Evolutionary conservation across 2,797 vertebrate genomes (phyloP), one percentile per base, ranked within the genome.

Genomic region (Vultur gryphus): DNA sequence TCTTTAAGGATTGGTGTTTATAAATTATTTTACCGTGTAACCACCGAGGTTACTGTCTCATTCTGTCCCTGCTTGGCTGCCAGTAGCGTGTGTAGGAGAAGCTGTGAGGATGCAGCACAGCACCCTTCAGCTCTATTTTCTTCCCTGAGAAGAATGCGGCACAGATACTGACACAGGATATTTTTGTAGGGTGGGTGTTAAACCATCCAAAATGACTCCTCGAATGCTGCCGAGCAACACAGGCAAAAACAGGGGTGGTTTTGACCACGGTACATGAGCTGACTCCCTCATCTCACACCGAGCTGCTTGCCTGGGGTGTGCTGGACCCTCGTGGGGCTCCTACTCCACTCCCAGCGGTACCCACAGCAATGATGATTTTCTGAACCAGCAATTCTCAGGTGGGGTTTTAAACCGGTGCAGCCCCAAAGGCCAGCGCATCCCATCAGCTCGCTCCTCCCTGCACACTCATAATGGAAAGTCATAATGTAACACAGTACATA

Each of bases 111-210:
- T n/a, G 66, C 66, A 71, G 72, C 71, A 80, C 31, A 54, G 41
- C 28, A 81, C 58, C 70, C 90, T 81, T 44, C 92, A 86, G 46
- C 54, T 73, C 83, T 35, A 94, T 54, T 90, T 94, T 89, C 73
- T 86, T 81, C 70, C 65, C 59, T 0, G 6, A 57, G 64, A 61
- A 76, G 73, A 57, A 33, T 3, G 3, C 11, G 24, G 82, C 20
- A 84, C 57, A 48, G 67, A 66, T 39, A 16, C 67, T 9, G 21
- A 66, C 82, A 61, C 23, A 13, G 93, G 79, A 55, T 48, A 87
- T 43, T 57, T 87, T 59, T 41, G 46, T 67, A 58, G 65, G 48
- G 23, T 72, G 75, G 37, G 46, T 85, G 84, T 7, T 43, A 92
- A 93, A 94, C 48, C 84, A 84, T 37, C 54, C 86, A 29, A 16